These are phyloP conservation scores for Tarsius wallacei DNA, from an alignment of 2,797 vertebrate species.

Conservation along the genomic window DNA sequence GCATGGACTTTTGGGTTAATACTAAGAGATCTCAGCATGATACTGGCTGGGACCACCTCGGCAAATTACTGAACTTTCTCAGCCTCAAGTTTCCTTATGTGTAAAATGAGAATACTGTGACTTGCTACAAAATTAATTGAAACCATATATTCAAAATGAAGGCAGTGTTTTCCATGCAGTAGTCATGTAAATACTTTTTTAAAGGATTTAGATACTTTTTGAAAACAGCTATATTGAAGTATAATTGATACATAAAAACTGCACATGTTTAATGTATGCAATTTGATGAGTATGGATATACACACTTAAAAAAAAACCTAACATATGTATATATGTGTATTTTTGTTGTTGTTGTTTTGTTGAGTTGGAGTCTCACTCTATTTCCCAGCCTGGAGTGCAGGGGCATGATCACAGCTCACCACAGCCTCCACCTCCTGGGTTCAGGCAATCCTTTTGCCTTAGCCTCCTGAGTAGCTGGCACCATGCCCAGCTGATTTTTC, in stretches of 20 bases:
- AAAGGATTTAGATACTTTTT: neutral
- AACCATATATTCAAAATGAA: conserved; percentile 35
- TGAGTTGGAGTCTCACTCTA: too few relatives aligned
- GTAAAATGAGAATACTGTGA: conserved; percentile 47
- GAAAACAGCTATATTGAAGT: conserved; percentile 16
- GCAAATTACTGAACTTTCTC: neutral
- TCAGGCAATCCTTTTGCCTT: too few relatives aligned
- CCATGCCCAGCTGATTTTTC: too few relatives aligned
- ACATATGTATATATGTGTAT: too few relatives aligned
- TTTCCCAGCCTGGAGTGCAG: too few relatives aligned
- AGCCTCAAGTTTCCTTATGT: neutral
- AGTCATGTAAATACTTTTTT: neutral
- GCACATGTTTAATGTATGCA: neutral
- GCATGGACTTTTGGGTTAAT: neutral
- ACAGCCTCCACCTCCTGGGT: too few relatives aligned
- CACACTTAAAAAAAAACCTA: neutral
- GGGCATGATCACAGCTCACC: too few relatives aligned
- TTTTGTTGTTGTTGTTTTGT: too few relatives aligned
- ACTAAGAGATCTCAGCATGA: neutral
- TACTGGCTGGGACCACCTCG: neutral
- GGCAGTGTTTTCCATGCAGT: neutral
- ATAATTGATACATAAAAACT: neutral
- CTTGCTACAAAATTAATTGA: conserved; percentile 49
- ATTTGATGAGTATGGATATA: neutral
- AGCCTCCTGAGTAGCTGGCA: too few relatives aligned